phyloP scores from a whole-genome alignment of 2,797 vertebrate species.

The Liparis tanakae region DNA sequence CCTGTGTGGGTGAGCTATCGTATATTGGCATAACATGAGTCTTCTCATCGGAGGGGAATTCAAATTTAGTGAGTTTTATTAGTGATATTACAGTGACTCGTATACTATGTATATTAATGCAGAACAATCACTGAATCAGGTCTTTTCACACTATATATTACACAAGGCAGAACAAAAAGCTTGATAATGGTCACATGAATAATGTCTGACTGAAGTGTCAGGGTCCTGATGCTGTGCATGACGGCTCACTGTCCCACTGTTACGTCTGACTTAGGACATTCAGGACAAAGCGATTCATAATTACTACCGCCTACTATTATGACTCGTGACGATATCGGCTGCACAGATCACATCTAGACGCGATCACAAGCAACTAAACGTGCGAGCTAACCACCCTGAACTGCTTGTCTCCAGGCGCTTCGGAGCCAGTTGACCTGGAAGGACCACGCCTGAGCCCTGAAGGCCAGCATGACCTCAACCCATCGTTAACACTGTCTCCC shows the following conservation, averaged over 20 bases:
- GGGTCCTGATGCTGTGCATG: neutral
- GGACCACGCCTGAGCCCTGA: constrained; percentile 17
- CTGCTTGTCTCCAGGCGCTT: constrained; percentile 11
- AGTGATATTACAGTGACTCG: neutral
- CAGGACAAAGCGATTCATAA: neutral
- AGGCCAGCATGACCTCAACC: neutral
- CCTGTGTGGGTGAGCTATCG: neutral
- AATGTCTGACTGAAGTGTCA: neutral
- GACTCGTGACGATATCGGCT: neutral
- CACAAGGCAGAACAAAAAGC: neutral
- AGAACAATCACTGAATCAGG: neutral
- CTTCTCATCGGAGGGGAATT: neutral
- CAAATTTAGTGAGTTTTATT: neutral
- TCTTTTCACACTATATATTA: neutral
- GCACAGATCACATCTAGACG: neutral
- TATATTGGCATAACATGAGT: neutral
- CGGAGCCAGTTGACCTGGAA: constrained; percentile 3
- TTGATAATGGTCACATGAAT: neutral
- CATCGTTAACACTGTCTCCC: constrained; percentile 6
- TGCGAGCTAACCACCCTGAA: neutral
- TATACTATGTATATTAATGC: neutral
- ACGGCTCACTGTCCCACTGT: neutral
- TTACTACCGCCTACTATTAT: neutral
- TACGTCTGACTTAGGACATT: neutral
- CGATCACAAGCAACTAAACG: neutral